Conservation (phyloP, 2,113 vertebrate species). For the Colius striatus region DNA sequence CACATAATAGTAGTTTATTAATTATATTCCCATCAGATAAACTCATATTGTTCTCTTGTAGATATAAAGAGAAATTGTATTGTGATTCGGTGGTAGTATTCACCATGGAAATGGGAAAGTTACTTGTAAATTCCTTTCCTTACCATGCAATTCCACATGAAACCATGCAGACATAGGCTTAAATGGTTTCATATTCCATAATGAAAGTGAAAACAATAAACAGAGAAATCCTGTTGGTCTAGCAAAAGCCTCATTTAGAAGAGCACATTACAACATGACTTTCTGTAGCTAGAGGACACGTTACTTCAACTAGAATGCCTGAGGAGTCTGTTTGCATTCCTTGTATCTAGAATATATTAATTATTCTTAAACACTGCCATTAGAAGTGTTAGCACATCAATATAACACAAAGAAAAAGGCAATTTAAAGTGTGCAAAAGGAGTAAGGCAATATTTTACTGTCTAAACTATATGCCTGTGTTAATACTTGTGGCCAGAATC, state of each 20-base stretch:
- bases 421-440: constrained; percentile 5
- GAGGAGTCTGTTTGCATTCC: background rate
- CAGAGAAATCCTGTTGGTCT: background rate
- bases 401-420: constrained; percentile 26
- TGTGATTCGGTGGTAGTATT: background rate
- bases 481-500: constrained; percentile 26
- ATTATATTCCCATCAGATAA: background rate
- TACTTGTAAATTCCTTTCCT: background rate
- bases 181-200: background rate
- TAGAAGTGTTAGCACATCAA: background rate
- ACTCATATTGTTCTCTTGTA: background rate
- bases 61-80: background rate
- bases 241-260: background rate
- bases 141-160: background rate
- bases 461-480: constrained; percentile 8
- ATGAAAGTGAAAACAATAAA: background rate
- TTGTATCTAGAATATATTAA: constrained; percentile 4
- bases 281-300: background rate
- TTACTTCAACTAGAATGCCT: background rate
- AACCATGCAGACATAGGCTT: background rate
- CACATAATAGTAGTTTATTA: background rate
- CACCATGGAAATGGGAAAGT: background rate
- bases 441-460: constrained; percentile 35
- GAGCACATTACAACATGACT: background rate
- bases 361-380: constrained; percentile 10